Percentiles rank a stretch among this genome's conserved stretches.
Evolutionary conservation across 2,888 invertebrate genomes (phyloP).

Genomic region (Leptinotarsa peninsularis): DNA sequence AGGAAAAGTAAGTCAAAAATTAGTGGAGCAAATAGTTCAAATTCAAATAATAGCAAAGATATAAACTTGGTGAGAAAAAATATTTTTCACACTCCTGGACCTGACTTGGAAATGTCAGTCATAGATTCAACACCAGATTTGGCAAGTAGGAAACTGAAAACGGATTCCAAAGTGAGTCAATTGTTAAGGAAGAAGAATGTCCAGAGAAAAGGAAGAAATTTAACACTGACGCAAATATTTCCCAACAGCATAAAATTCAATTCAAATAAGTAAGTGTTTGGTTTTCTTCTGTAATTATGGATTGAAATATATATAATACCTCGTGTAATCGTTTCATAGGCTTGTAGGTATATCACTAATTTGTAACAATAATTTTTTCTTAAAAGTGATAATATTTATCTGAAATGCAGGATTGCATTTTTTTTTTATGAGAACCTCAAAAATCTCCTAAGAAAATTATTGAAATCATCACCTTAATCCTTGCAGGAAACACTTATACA

Average conservation of each 20-base stretch:
- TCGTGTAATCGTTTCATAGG: no score
- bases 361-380: no score
- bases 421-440: no score
- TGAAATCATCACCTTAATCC: no score
- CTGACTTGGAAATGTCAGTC: constrained; percentile 34
- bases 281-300: not conserved
- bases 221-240: constrained; percentile 53
- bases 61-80: constrained; percentile 27
- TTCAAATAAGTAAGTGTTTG: constrained; percentile 23
- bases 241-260: constrained; percentile 26
- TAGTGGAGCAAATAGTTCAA: not conserved
- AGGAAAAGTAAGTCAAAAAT: constrained; percentile 27
- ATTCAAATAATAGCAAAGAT: constrained; percentile 4
- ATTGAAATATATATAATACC: no score
- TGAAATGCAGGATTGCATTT: no score
- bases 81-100: constrained; percentile 29
- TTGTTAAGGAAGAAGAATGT: constrained; percentile 34
- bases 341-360: no score
- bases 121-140: constrained; percentile 50
- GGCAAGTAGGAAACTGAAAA: constrained; percentile 25
- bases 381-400: no score
- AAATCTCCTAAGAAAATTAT: no score
- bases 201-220: constrained; percentile 31
- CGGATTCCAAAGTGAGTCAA: constrained; percentile 7
- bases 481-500: no score